Percentiles rank a stretch among this genome's conserved stretches.
phyloP scores from a whole-genome alignment of 2,797 vertebrate genomes.

The Eulemur mongoz region DNA sequence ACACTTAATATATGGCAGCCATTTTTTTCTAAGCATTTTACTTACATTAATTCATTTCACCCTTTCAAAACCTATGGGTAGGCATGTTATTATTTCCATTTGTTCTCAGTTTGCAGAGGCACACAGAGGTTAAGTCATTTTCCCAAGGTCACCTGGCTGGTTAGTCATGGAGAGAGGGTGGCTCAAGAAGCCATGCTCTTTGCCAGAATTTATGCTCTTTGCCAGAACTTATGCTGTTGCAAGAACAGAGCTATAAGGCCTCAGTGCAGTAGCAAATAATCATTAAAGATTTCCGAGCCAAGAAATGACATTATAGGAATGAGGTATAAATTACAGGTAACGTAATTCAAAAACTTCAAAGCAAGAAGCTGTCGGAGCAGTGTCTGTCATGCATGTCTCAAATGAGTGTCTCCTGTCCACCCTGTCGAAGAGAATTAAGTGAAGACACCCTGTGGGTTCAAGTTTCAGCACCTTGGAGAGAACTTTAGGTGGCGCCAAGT shows the following conservation, averaged over 20 bases:
- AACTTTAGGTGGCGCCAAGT: rapidly evolving
- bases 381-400: background rate
- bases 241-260: background rate
- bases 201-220: background rate
- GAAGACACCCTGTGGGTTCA: background rate
- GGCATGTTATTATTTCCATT: background rate
- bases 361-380: background rate
- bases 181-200: background rate
- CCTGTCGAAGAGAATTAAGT: background rate
- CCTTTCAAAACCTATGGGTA: background rate
- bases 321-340: background rate
- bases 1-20: background rate
- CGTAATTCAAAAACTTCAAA: conserved; percentile 23
- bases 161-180: background rate
- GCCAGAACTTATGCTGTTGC: too few species aligned
- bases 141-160: background rate
- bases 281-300: background rate
- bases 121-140: background rate
- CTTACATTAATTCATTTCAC: background rate
- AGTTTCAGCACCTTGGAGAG: conserved; percentile 39
- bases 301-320: background rate
- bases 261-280: background rate
- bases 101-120: background rate
- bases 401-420: background rate
- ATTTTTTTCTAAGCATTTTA: background rate